Evolutionary conservation across 2,113 vertebrate genomes (phyloP).

Genomic region (Heloderma charlesbogerti): DNA sequence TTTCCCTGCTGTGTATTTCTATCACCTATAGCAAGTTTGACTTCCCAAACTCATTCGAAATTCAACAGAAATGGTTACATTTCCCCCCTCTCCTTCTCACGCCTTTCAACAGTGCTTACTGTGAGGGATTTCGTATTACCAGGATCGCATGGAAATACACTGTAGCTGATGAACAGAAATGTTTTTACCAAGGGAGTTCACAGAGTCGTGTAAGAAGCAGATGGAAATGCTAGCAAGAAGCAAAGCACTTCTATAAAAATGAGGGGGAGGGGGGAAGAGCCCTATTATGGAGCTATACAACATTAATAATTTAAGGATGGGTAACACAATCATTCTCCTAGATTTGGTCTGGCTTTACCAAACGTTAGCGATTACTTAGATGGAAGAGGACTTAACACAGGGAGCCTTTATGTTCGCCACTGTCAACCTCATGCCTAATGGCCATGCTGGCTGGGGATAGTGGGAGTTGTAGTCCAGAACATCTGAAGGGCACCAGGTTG

Average conservation of each 20-base stretch:
- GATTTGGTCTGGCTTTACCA: neutral
- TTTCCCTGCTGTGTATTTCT: slow-evolving; percentile 47
- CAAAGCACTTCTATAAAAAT: neutral
- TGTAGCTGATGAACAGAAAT: neutral
- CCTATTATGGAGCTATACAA: neutral
- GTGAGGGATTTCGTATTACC: slow-evolving; percentile 23
- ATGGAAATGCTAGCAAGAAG: neutral
- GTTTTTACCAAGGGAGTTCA: neutral
- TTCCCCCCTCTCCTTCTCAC: neutral
- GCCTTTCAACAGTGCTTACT: slow-evolving; percentile 14
- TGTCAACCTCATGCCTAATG: too few species aligned
- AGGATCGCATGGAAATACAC: neutral
- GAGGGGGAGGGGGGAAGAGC: neutral
- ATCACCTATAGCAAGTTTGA: slow-evolving; percentile 39
- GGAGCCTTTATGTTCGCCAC: neutral
- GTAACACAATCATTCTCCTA: neutral
- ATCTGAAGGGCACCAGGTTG: too few species aligned
- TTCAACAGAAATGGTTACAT: slow-evolving; percentile 37
- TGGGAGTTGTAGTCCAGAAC: too few species aligned
- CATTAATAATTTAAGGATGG: neutral
- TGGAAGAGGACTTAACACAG: accelerated
- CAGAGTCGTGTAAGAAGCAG: neutral
- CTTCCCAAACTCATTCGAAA: slow-evolving; percentile 25
- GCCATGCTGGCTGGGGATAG: too few species aligned
- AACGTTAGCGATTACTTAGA: neutral